Evolutionary conservation across 2,888 invertebrate genomes (phyloP), one percentile per base, ranked within the genome.

Genomic region (Hydropsyche betteni): DNA sequence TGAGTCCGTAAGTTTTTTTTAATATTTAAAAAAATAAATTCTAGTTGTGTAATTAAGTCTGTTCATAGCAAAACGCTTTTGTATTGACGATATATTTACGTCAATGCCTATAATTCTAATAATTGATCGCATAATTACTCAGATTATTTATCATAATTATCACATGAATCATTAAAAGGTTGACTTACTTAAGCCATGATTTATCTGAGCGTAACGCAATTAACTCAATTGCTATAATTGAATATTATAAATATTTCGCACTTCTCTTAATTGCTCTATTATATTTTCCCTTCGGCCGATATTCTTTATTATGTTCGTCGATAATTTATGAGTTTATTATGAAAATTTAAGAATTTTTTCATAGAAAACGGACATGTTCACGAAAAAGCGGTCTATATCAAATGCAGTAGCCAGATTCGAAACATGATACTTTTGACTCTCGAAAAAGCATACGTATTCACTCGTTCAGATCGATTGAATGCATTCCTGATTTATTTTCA

Each of bases 351-450:
- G n/a, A n/a, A 55, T 55, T 10, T 55, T 55, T 55, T 14, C n/a
- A 33, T 69, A 51, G 14, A 69, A 2, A 8, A 69, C 51, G 69
- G 50, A 44, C 44, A 5, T 69, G 38, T 69, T 69, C 12, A 16
- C 10, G 10, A 8, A 44, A 44, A 14, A 38, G 16, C 51, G 69
- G 69, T n/a, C 8, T 51, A 16, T 69, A 36, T 69, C 69, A 53
- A 70, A 33, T 70, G 33, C 69, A 69, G 69, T 24, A 50, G 33
- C 69, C 50, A 69, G 69, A 53, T 53, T 33, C 34, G 70, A 70
- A 70, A 70, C 53, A 24, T 33, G 70, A 70, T 70, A 70, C 36
- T 70, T 53, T 70, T 8, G 33, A 53, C 34, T 64, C 55, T 50
- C 8, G 33, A 44, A 24, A 44, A 50, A 68, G 5, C 69, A 51